phyloP scores from a whole-genome alignment of 2,113 vertebrate species.

The Chionis minor region DNA sequence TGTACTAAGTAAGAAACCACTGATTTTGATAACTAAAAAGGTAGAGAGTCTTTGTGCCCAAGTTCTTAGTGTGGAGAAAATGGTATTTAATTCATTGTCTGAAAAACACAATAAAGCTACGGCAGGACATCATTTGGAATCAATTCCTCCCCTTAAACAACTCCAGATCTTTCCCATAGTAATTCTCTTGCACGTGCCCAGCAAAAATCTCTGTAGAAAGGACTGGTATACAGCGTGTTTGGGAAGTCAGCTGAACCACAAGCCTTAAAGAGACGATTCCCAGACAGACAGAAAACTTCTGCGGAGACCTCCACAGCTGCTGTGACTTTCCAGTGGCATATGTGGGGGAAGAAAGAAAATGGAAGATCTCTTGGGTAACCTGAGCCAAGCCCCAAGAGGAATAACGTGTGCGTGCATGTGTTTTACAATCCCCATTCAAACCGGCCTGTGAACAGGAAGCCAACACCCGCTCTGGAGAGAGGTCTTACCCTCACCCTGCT shows the following conservation, averaged over 20 bases:
- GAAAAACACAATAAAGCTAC: slow-evolving; percentile 40
- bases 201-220: slow-evolving; percentile 14
- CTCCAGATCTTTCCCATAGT: slow-evolving; percentile 58
- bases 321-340: not conserved
- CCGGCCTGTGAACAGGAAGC: not conserved
- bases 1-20: not conserved
- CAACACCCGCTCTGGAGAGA: not conserved
- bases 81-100: not conserved
- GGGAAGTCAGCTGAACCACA: slow-evolving; percentile 9
- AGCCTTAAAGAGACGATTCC: not conserved
- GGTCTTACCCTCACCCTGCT: not conserved
- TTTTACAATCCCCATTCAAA: slow-evolving; percentile 7
- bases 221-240: not conserved
- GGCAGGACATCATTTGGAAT: slow-evolving; percentile 60
- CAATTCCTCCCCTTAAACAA: slow-evolving; percentile 49
- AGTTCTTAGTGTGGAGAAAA: not conserved
- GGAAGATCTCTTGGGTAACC: not conserved
- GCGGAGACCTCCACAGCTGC: not conserved
- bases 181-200: slow-evolving; percentile 40
- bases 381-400: not conserved
- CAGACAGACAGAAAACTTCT: slow-evolving; percentile 9
- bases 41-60: not conserved
- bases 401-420: not conserved
- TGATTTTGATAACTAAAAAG: not conserved
- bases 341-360: not conserved